Evolutionary conservation across 2,888 invertebrate genomes (phyloP), one percentile per base, ranked within the genome.

Genomic region (Leptopilina drosophilae): DNA sequence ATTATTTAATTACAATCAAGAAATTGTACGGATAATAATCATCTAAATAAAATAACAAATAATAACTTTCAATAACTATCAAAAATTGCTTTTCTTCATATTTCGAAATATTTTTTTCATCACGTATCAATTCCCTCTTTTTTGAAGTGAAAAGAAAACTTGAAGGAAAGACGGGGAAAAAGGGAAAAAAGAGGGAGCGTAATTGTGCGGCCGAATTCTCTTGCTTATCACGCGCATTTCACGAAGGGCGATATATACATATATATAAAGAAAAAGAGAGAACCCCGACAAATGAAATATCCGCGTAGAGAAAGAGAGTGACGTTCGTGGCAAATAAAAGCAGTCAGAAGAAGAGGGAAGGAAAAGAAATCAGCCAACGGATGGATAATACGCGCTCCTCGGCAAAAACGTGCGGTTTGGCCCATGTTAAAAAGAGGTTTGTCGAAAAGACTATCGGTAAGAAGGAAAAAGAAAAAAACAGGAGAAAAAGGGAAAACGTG

Each of bases 401-500:
- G 77, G 64, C 73, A 69, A 78, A 69, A 78, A 46, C 69, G 69
- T 69, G 69, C 53, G 53, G 69, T 53, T 67, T 56, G 53, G 53
- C 12, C 73, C 26, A 26, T 53, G 53, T 53, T 49, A 49, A 49
- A 49, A 49, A 49, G 49, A 49, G 69, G 53, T 73, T 73, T 73
- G 33, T 56, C 49, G 49, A 56, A 56, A 73, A 73, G 56, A 73
- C 56, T 56, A 53, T 73, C 56, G 14, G 59, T 42, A 42, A 77
- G 75, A 76, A 56, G 67, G 78, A 53, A 77, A 76, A 76, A 33
- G 64, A 78, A 77, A 46, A 56, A 64, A 73, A 67, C 78, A 77
- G 80, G 59, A 77, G 76, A 76, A 56, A 78, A 46, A 78, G 62
- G 59, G 67, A 75, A 78, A 77, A 82, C 77, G 79, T 77, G 80